Base-by-base conservation (phyloP, 2,797 vertebrate species). In the Valencia hispanica region DNA sequence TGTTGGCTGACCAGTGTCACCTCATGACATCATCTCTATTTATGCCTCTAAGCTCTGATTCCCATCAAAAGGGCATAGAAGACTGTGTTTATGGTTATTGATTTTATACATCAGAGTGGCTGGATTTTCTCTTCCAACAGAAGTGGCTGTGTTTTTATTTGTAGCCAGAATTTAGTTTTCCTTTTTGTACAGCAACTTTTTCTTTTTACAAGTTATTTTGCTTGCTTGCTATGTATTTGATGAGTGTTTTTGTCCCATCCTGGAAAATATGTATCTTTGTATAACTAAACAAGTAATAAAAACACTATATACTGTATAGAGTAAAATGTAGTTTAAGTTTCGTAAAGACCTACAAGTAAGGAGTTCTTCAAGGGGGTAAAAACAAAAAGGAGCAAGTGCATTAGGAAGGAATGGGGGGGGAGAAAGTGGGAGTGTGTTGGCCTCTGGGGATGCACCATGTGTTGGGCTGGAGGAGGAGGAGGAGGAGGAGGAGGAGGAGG, bases 371-470 rank as follows among this genome's bases (percentile, higher is more conserved):
- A 82, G 68, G 71, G 4, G 0, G 7, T 27, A 41, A 18, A 68
- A 51, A n/a, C n/a, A n/a, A 69, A 55, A 72, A 36, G 77, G 70
- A 78, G 55, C 70, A 51, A 32, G 4, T 43, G 71, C 79, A 70
- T 43, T 78, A 91, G 83, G 85, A 86, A 80, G 61, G 70, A 84
- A 68, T 68, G 68, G 72, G 77, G 77, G n/a, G 63, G 82, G 65
- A 78, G 79, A 43, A 75, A 79, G 70, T 72, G 83, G 83, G 87
- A 86, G 88, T 71, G 78, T 55, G 72, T 53, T 83, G 80, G 90
- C 91, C 94, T 92, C 86, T 45, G 75, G 94, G 92, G 93, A 92
- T 74, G 78, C 70, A 82, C 86, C 91, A 92, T 93, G 91, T 93
- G 94, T 87, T 90, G 55, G 65, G 79, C 79, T 66, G 83, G 75